These are phyloP conservation scores for Monopis laevigella DNA, from an alignment of 2,888 invertebrate genomes.

Conservation along the genomic window DNA sequence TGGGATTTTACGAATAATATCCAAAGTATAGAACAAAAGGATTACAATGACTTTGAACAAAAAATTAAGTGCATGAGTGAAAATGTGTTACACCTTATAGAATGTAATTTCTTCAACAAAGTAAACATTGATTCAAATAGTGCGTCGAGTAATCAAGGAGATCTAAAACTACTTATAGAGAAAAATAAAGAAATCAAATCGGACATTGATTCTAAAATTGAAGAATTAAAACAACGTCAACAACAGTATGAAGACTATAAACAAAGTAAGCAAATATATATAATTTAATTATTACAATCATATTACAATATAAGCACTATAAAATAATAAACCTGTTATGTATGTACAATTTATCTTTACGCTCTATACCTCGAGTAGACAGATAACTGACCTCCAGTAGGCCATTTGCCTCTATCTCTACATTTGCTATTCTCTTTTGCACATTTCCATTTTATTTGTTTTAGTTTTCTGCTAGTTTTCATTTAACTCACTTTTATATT, in stretches of 20 bases:
- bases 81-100: constrained; percentile 1
- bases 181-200: constrained; percentile 37
- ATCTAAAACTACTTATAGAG: constrained; percentile 34
- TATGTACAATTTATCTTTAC: too few species aligned
- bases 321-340: too few species aligned
- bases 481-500: too few species aligned
- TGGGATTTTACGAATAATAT: constrained; percentile 1
- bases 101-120: constrained; percentile 17
- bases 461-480: too few species aligned
- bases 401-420: too few species aligned
- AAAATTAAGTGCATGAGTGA: neutral
- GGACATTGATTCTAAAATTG: constrained; percentile 36
- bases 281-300: too few species aligned
- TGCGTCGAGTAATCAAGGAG: constrained; percentile 33
- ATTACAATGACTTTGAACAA: constrained; percentile 2
- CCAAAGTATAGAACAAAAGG: neutral
- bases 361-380: too few species aligned
- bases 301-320: too few species aligned
- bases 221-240: constrained; percentile 33
- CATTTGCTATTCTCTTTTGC: neutral
- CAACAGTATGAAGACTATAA: constrained; percentile 40
- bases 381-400: too few species aligned
- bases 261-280: constrained; percentile 43
- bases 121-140: constrained; percentile 23
- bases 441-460: too few species aligned